These are phyloP conservation scores for Ecdyonurus torrentis DNA, from an alignment of 2,888 invertebrate species.

Conservation along the genomic window DNA sequence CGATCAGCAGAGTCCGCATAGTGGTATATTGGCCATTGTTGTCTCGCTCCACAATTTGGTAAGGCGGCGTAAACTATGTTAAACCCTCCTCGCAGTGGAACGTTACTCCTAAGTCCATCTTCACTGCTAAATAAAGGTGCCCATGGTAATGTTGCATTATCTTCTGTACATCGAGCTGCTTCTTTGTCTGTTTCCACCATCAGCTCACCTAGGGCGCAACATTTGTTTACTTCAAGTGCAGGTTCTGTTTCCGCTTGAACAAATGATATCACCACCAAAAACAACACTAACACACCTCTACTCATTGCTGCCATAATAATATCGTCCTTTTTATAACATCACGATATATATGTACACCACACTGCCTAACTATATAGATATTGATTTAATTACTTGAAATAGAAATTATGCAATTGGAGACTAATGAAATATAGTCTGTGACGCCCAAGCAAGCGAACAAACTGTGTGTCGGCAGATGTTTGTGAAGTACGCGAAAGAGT, in stretches of 20 bases:
- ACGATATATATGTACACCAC: too few relatives aligned
- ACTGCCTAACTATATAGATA: too few relatives aligned
- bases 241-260: conserved; percentile 1
- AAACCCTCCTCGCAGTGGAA: conserved; percentile 8
- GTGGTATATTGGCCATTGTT: conserved; percentile 49
- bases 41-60: conserved; percentile 52
- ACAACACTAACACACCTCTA: too few relatives aligned
- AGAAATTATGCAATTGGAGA: too few relatives aligned
- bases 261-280: not conserved
- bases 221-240: conserved; percentile 52
- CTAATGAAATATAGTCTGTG: too few relatives aligned
- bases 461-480: too few relatives aligned
- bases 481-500: too few relatives aligned
- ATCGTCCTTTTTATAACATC: too few relatives aligned
- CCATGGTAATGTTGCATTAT: conserved; percentile 38
- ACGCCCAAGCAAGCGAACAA: too few relatives aligned
- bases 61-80: conserved; percentile 42
- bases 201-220: conserved; percentile 55
- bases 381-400: too few relatives aligned
- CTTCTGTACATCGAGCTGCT: conserved; percentile 37
- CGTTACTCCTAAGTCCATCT: conserved; percentile 27
- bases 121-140: conserved; percentile 45
- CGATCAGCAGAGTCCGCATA: conserved; percentile 40
- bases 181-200: conserved; percentile 35
- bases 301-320: not conserved